Base-by-base conservation (phyloP, 1,140 invertebrate species). In the Apis cerana region DNA sequence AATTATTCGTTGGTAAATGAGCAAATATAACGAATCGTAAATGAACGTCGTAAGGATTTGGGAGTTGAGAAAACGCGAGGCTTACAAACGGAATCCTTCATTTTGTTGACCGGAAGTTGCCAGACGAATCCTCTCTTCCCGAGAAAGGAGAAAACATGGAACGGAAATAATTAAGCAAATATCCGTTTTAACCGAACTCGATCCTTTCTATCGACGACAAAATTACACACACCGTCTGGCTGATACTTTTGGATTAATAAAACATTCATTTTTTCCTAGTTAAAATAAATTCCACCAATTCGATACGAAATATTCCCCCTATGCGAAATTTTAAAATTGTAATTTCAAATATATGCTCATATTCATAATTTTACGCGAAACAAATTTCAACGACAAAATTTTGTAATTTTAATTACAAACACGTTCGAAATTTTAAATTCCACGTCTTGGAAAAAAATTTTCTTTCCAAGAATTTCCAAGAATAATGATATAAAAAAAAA, bases 51-150 rank as follows among this genome's bases (percentile, higher is more conserved):
- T 58, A 50, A 75, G 54, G 27, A 69, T 33, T 62, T 21, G 12
- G 54, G 27, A 69, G 33, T 62, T 21, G 12, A 17, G 71, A 43
- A 69, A 76, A 76, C 56, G 64, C 19, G 43, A 12, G 10, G 17
- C 64, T 59, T 58, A n/a, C 72, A 82, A 82, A 82, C 72, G 64
- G 80, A 82, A 82, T 82, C 64, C 54, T 76, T 76, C 74, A 82
- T 76, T 76, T 50, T 82, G 80, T 82, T 76, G 72, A 76, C 64
- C 54, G 48, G 64, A 61, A 82, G 80, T 82, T 76, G 19, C 2
- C 64, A 76, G 72, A 81, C 72, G 67, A 56, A 15, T 9, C 54
- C 27, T 65, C 33, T 43, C 33, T 7, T 43, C 33, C 27, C 33
- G 54, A 65, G 54, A 58, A 77, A n/a, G n/a, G 62, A 27, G 9